phyloP scores from a whole-genome alignment of 2,113 vertebrate genomes.

The Tursiops truncatus region DNA sequence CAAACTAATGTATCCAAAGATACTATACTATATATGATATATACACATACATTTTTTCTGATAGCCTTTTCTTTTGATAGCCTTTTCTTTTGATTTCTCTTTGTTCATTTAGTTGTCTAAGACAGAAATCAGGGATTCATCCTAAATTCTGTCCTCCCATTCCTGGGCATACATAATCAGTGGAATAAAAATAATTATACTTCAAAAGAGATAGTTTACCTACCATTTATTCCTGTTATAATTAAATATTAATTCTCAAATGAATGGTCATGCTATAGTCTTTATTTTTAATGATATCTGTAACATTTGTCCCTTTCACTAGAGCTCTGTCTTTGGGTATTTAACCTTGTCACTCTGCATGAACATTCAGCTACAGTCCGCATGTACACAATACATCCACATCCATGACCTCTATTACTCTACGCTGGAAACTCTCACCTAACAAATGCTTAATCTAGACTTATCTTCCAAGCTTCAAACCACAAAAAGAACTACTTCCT shows the following conservation, averaged over 20 bases:
- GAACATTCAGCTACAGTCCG: background rate
- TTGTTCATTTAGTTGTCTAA: background rate
- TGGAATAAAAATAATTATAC: background rate
- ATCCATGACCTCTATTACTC: background rate
- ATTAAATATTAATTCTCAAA: slow-evolving; percentile 29
- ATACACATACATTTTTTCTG: background rate
- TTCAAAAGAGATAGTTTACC: background rate
- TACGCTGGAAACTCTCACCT: background rate
- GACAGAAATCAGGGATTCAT: background rate
- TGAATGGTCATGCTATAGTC: background rate
- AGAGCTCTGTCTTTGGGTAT: background rate
- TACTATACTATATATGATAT: background rate
- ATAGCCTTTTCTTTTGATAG: background rate
- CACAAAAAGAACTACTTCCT: background rate
- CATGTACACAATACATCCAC: background rate
- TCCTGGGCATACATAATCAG: background rate
- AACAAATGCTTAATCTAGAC: background rate
- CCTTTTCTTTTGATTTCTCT: background rate
- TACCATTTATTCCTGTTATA: background rate
- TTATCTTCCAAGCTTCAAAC: background rate
- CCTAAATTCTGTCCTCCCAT: background rate
- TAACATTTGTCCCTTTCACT: background rate
- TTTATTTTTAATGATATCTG: background rate
- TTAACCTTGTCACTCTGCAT: background rate
- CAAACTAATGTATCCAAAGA: slow-evolving; percentile 70